Evolutionary conservation across 2,113 vertebrate genomes (phyloP), one percentile per base, ranked within the genome.

Genomic region (Uria aalge): DNA sequence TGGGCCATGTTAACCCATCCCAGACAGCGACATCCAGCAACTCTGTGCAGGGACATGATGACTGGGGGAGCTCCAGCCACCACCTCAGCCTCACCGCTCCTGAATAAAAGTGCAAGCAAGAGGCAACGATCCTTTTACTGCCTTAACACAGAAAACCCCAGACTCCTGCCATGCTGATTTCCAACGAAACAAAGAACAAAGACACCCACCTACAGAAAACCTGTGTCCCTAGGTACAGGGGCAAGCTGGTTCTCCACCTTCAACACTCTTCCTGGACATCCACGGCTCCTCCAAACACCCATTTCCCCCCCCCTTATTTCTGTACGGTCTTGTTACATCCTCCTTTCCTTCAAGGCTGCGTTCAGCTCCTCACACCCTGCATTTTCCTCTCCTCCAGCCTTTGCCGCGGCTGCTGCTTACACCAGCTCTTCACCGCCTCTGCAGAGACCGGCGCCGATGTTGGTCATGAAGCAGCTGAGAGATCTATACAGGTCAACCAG

Each of bases 391-490:
- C 24, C 73, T 81, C 20, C 57, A 75, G 75, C 41, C 48, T 79
- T 34, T 63, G 34, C 34, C 5, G 2, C 3, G 10, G 38, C 47
- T 88, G 59, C 72, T 74, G 59, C 47, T 62, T 30, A 0, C 23
- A 62, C 59, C 52, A 81, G 62, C 69, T 87, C 76, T 67, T 59
- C 84, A 17, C 40, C 32, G 75, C 62, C 79, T 68, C 76, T 50
- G 48, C 11, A 4, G 59, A 86, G 56, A 60, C 3, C 0, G 0
- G 32, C 2, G 3, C 47, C 8, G 29, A 62, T n/a, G 66, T 64
- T 73, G 59, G 59, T 43, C 1, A 0, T 14, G 52, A 57, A 92
- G 71, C 0, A 0, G 64, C 55, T 40, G 24, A 89, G 34, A 88
- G 52, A 84, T 21, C 79, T 81, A 75, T 20, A 72, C 43, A 59